Base-by-base conservation (phyloP, 2,113 vertebrate species). In the Lanius collurio region DNA sequence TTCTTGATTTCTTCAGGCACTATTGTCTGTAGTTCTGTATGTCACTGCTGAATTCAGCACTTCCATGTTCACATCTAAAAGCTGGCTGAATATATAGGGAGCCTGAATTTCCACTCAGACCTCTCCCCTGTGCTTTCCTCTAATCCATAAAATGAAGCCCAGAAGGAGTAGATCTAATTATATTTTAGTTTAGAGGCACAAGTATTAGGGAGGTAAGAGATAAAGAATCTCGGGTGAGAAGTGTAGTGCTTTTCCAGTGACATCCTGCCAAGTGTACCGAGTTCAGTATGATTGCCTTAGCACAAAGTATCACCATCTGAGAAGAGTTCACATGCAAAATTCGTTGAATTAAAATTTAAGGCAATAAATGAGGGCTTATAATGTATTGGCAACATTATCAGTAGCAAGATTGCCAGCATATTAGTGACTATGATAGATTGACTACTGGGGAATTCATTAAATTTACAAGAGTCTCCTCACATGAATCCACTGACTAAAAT, bases 371-470 rank as follows among this genome's bases (percentile, higher is more conserved):
- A 93, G 53, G 46, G 46, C n/a, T 92, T 87, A 75, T 87, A 93
- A 93, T 93, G 30, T 86, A 96, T 87, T 87, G 69, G 92, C 86
- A 93, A 79, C 73, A 87, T 94, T 96, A 96, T 89, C 86, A 69
- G 80, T 57, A 92, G 86, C 73, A 50, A 53, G 75, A 83, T 60
- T 90, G 70, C 93, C 90, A 87, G 78, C 53, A n/a, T 95, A 91
- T 96, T 93, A 93, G 53, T 79, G 84, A 76, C 55, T 86, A 63
- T 90, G 90, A 93, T 92, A 77, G 80, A 96, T 71, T 87, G 80
- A 64, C 37, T 93, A 59, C 65, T 82, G 46, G 62, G 62, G 83
- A 93, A 96, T 94, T 96, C 53, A 96, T 92, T 93, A 96, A 94
- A 94, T 94, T 95, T 94, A 50, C 90, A 90, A 78, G 57, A 93